Base-by-base conservation (phyloP, 2,113 vertebrate species). In the Larimichthys crocea region DNA sequence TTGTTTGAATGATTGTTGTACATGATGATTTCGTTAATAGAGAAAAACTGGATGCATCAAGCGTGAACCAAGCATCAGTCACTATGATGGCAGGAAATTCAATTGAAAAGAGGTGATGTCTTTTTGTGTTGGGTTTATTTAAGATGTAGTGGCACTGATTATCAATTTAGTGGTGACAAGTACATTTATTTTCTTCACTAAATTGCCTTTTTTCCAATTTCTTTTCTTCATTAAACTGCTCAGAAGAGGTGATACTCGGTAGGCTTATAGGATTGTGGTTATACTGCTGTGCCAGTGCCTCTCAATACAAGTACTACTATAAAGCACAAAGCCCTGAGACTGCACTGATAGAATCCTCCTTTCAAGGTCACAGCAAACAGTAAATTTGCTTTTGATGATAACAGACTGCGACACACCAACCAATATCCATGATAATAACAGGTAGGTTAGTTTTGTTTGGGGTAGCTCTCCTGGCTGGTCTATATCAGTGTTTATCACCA, bases 321-420 rank as follows among this genome's bases (percentile, higher is more conserved):
- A 46, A 56, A 79, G 40, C 55, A 22, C 24, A n/a, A 42, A 52
- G 53, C 26, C 24, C 15, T 14, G 12, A 10, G 48, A 49, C n/a
- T 11, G 17, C 42, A 3, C 49, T 57, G 76, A 87, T 87, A 75
- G 62, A 67, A 74, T 70, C 64, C 5, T 26, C 19, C 40, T 63
- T 11, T 56, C 73, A 79, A 84, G 78, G 81, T 86, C 65, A 70
- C 42, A 68, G 49, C 31, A 48, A 35, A 42, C 46, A 46, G 50
- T 64, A 69, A 31, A 79, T 82, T 59, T 79, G 46, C 68, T 2
- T 12, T 31, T 46, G 74, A 75, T 17, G 52, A 82, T 49, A 73
- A 75, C n/a, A 86, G 11, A 74, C 42, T 15, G n/a, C 1, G 19
- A 48, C 9, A 35, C 20, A 50, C 26, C 48, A 63, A 22, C 31